Percentiles rank a stretch among this genome's conserved stretches.
Conservation (phyloP, 2,888 invertebrate species). For the Xanthia icteritia region DNA sequence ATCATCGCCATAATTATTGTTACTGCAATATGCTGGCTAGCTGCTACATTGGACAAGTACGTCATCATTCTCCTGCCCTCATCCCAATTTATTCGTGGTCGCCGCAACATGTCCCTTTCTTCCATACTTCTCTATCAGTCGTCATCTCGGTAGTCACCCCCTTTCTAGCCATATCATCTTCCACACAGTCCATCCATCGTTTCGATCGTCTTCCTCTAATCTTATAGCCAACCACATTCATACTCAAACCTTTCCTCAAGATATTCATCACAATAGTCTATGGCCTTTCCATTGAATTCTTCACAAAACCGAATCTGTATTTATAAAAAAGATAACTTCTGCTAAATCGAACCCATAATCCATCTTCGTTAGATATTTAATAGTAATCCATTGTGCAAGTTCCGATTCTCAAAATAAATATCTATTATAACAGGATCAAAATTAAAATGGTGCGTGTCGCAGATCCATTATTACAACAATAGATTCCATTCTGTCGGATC, state of each 20-base stretch:
- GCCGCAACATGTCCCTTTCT: background rate
- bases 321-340: background rate
- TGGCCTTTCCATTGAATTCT: background rate
- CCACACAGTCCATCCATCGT: background rate
- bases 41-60: too few relatives aligned
- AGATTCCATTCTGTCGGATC: constrained; percentile 50
- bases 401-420: constrained; percentile 17
- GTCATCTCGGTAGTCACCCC: background rate
- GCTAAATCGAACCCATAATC: constrained; percentile 17
- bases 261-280: background rate
- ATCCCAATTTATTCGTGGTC: too few relatives aligned
- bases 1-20: background rate
- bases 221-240: background rate
- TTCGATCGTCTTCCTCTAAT: background rate
- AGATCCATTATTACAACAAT: constrained; percentile 52
- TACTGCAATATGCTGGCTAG: background rate
- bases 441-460: constrained; percentile 59
- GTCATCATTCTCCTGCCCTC: too few relatives aligned
- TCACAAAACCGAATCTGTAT: background rate
- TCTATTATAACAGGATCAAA: constrained; percentile 44
- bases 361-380: constrained; percentile 13
- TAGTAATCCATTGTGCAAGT: constrained; percentile 22
- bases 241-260: background rate
- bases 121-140: background rate
- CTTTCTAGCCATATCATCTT: background rate